Percentiles rank a stretch among this genome's conserved stretches.
These are phyloP conservation scores for Eristalis tenax DNA, from an alignment of 2,888 invertebrate species.

Conservation along the genomic window DNA sequence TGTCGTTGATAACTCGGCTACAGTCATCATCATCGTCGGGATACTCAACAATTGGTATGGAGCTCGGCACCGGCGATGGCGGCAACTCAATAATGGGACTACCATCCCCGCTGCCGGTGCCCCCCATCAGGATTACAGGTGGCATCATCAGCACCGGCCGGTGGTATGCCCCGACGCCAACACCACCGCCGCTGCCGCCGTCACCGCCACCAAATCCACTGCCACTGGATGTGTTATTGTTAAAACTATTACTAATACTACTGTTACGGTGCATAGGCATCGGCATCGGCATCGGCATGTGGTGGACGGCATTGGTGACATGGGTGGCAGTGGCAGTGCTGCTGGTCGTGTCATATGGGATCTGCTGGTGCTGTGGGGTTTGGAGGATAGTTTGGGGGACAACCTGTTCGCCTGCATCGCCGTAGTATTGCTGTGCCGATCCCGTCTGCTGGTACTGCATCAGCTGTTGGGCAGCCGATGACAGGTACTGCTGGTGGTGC, in stretches of 20 bases:
- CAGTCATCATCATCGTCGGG: constrained; percentile 91
- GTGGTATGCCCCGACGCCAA: constrained; percentile 76
- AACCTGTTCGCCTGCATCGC: constrained; percentile 72
- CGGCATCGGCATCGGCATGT: constrained; percentile 73
- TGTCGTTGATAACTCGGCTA: constrained; percentile 74
- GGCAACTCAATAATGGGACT: constrained; percentile 84
- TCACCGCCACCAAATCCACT: constrained; percentile 6
- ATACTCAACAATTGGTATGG: constrained; percentile 90
- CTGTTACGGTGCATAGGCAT: constrained; percentile 72
- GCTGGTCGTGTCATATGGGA: constrained; percentile 67
- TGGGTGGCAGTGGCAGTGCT: constrained; percentile 59
- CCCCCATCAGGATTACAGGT: constrained; percentile 82
- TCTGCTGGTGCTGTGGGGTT: constrained; percentile 71
- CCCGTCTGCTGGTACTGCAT: constrained; percentile 64
- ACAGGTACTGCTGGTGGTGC: constrained; percentile 72
- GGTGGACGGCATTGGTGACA: constrained; percentile 73
- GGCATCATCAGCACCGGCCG: constrained; percentile 82
- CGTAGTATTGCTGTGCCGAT: constrained; percentile 65
- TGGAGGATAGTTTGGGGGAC: constrained; percentile 61
- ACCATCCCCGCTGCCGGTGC: constrained; percentile 82
- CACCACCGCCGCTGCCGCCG: constrained; percentile 9
- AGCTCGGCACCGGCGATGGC: constrained; percentile 83
- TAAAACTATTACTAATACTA: constrained; percentile 70
- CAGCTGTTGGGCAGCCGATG: constrained; percentile 62
- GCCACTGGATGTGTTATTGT: constrained; percentile 52